These are phyloP conservation scores for Apodemia zela DNA, from an alignment of 2,888 invertebrate genomes.

Conservation along the genomic window DNA sequence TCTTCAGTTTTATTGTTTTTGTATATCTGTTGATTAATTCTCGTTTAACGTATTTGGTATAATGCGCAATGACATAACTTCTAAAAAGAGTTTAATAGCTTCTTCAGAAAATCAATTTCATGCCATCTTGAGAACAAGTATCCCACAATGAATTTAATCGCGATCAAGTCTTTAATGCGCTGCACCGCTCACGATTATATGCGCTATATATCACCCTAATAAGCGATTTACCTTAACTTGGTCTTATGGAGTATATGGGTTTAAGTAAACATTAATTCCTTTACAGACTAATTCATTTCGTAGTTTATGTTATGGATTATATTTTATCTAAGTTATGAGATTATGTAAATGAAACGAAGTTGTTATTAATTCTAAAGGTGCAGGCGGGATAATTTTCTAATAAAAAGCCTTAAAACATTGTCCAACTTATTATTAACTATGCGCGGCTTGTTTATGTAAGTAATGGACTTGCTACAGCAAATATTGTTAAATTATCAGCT, in stretches of 20 bases:
- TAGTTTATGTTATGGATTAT: slow-evolving; percentile 8
- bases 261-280: slow-evolving; percentile 7
- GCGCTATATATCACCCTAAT: slow-evolving; percentile 2
- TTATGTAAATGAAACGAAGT: slow-evolving; percentile 11
- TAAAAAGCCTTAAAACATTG: too few relatives aligned
- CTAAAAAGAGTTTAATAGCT: background rate
- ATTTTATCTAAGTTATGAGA: slow-evolving; percentile 2
- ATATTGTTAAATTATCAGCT: too few relatives aligned
- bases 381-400: background rate
- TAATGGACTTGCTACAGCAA: too few relatives aligned
- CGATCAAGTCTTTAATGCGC: background rate
- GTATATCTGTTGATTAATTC: too few relatives aligned
- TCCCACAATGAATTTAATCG: background rate
- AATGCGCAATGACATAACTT: too few relatives aligned
- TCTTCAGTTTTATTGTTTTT: too few relatives aligned
- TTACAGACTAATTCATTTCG: background rate
- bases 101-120: slow-evolving; percentile 9
- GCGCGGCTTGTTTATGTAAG: too few relatives aligned
- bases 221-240: slow-evolving; percentile 4
- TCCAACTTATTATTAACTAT: too few relatives aligned
- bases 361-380: background rate
- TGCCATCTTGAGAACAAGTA: background rate
- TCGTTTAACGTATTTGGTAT: too few relatives aligned
- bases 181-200: slow-evolving; percentile 1
- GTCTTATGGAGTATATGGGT: background rate